phyloP scores from a whole-genome alignment of 2,113 vertebrate species.

The Variabilichromis moorii region DNA sequence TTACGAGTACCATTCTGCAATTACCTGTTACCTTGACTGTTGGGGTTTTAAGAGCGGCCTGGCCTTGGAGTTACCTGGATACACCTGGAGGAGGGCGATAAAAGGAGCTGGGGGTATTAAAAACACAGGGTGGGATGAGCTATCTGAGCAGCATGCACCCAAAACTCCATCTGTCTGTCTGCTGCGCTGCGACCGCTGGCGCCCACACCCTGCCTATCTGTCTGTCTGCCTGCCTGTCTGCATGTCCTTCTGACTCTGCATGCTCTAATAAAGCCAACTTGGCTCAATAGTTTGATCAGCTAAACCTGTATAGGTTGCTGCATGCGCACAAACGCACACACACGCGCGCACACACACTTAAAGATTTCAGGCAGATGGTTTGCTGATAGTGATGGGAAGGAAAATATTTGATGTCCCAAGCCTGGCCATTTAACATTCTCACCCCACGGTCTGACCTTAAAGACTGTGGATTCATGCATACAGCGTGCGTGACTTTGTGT shows the following conservation, averaged over 20 bases:
- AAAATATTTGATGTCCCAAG: constrained; percentile 71
- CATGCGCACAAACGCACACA: neutral
- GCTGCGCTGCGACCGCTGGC: constrained; percentile 2
- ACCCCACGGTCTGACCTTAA: constrained; percentile 68
- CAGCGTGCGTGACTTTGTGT: neutral
- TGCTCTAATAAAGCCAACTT: constrained; percentile 10
- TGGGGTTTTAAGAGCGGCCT: constrained; percentile 70
- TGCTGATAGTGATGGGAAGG: constrained; percentile 65
- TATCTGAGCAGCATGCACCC: constrained; percentile 21
- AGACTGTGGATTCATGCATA: constrained; percentile 47
- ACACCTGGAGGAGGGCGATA: constrained; percentile 74
- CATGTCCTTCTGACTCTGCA: neutral
- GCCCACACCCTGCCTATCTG: constrained; percentile 3
- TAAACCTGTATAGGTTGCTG: neutral
- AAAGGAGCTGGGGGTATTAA: constrained; percentile 52
- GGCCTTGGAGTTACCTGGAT: constrained; percentile 84
- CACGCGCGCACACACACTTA: neutral
- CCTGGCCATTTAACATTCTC: constrained; percentile 67
- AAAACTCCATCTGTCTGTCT: constrained; percentile 43
- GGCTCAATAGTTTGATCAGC: constrained; percentile 20
- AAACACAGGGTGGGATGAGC: constrained; percentile 9
- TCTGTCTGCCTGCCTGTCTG: constrained; percentile 7
- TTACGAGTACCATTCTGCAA: constrained; percentile 69
- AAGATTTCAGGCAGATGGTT: constrained; percentile 50
- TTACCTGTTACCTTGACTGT: constrained; percentile 80